Base-by-base conservation (phyloP, 2,888 invertebrate species). In the Drosophila robusta region DNA sequence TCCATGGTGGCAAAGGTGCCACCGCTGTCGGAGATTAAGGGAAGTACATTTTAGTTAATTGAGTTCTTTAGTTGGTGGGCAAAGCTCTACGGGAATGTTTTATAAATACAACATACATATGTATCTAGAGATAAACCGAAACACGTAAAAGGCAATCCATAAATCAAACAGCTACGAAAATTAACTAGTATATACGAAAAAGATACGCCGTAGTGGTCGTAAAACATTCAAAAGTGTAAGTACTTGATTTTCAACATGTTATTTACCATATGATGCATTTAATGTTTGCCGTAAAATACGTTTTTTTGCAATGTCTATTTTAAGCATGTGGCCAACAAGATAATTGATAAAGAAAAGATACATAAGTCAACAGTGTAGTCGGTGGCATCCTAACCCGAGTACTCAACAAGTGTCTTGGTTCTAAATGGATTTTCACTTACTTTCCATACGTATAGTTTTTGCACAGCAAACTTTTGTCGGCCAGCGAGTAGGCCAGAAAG, bases 1-100 rank as follows among this genome's bases (percentile, higher is more conserved):
- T 97, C 97, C 26, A 95, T 95, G 9, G 95, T 95, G 75, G 95
- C 38, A 94, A 94, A 88, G 0, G 85, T 84, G 46, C 90, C 90
- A 9, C 91, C 95, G 54, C 93, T 94, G 79, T 94, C 6, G 32
- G 18, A 36, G 22, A 26, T 50, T 42, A 63, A 22, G 32, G 18
- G 41, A 32, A 60, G 29, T 32, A 16, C n/a, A 38, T 16, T 16
- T 67, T 29, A 49, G 3, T 44, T n/a, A 1, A 39, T 7, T 4
- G 14, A 32, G 29, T 46, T 16, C 54, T 14, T n/a, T 7, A n/a
- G 16, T 1, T 8, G 1, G 9, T 22, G 11, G 0, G 3, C 8
- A 61, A 72, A 69, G 44, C 54, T 34, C 57, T 78, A 67, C 62
- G 32, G 16, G 67, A 56, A 29, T 32, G 18, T 22, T 45, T 9